phyloP scores from a whole-genome alignment of 2,888 invertebrate genomes.

The Leptinotarsa peninsularis region DNA sequence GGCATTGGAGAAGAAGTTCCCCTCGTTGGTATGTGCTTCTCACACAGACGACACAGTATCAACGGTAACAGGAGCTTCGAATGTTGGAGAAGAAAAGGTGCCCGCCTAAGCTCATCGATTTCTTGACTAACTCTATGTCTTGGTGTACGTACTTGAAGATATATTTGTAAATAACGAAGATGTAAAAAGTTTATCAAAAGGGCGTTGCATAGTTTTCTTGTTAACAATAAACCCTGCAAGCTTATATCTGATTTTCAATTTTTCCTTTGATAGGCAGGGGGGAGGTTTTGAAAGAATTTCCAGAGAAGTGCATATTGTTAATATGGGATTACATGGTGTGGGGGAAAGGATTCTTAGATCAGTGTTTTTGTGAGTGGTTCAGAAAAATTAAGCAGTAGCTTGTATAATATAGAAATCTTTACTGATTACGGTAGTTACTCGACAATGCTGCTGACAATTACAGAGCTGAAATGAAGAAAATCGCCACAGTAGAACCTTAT shows the following conservation, averaged over 20 bases:
- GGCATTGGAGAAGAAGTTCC: conserved; percentile 82
- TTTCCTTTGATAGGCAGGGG: no score
- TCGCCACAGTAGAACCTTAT: no score
- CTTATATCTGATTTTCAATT: conserved; percentile 32
- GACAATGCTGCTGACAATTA: no score
- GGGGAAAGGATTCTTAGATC: no score
- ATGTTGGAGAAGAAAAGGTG: conserved; percentile 75
- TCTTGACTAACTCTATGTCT: conserved; percentile 28
- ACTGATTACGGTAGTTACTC: no score
- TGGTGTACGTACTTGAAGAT: conserved; percentile 39
- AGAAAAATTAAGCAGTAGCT: no score
- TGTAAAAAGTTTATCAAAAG: conserved; percentile 33
- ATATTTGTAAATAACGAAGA: conserved; percentile 42
- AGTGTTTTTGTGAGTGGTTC: no score
- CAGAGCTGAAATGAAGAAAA: no score
- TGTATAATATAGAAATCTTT: no score
- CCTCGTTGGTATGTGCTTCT: conserved; percentile 75
- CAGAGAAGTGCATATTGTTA: no score
- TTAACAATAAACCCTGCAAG: conserved; percentile 56
- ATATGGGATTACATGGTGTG: no score
- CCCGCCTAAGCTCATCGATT: conserved; percentile 66
- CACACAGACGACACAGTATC: conserved; percentile 74
- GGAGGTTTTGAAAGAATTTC: no score
- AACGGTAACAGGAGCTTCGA: conserved; percentile 77
- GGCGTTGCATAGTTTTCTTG: conserved; percentile 48